A percentile compares a stretch with the other conserved stretches of the same genome.
phyloP scores from a whole-genome alignment of 2,888 invertebrate genomes.

The Xanthia togata region DNA sequence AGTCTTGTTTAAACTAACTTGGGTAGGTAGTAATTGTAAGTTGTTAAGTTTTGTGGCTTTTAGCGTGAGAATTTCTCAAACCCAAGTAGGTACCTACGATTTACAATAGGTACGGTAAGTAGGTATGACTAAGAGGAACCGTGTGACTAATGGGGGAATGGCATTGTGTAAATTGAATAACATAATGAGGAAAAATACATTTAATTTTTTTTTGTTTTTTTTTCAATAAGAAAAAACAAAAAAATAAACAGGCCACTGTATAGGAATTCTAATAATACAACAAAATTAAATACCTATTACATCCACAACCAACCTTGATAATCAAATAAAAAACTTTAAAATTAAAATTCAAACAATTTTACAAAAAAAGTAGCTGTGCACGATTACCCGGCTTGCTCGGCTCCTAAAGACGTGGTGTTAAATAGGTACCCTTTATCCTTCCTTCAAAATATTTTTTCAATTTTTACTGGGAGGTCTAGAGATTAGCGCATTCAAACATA shows the following conservation, averaged over 20 bases:
- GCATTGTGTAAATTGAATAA: background rate
- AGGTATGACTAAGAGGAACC: background rate
- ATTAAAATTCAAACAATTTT: background rate
- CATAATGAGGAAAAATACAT: background rate
- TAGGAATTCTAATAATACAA: background rate
- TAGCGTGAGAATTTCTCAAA: constrained; percentile 10
- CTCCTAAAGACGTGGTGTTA: too few relatives aligned
- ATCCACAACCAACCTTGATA: background rate
- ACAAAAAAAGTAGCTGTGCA: background rate
- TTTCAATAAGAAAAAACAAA: too few relatives aligned
- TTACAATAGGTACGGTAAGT: background rate
- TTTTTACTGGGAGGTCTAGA: too few relatives aligned
- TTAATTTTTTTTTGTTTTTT: background rate
- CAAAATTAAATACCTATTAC: background rate
- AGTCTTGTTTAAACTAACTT: constrained; percentile 2
- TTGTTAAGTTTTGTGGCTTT: constrained; percentile 7
- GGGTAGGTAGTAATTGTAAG: background rate
- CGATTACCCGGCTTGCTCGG: too few relatives aligned
- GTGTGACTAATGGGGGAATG: background rate
- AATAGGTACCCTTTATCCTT: too few relatives aligned
- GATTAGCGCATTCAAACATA: too few relatives aligned
- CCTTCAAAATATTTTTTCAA: too few relatives aligned
- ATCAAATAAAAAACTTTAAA: background rate
- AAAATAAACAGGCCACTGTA: background rate
- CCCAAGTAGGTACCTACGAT: background rate